Conservation (phyloP, 2,797 vertebrate genomes). For the Leuciscus waleckii region DNA sequence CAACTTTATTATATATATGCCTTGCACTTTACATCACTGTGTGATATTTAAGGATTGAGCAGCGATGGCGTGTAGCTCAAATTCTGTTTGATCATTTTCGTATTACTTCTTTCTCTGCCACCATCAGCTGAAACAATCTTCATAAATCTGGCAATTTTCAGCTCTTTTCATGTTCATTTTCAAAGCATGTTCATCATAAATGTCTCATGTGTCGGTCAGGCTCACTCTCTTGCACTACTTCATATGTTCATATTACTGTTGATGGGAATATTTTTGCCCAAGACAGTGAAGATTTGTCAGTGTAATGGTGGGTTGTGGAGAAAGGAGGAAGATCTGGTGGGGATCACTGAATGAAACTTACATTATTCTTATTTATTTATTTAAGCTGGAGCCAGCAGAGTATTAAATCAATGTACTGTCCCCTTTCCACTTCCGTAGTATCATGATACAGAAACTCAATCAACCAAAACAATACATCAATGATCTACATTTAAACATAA, state of each 20-base stretch:
- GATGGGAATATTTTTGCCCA: slow-evolving; percentile 14
- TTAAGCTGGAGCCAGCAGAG: neutral
- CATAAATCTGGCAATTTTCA: neutral
- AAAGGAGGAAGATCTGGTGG: neutral
- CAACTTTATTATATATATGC: neutral
- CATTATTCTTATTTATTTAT: slow-evolving; percentile 27
- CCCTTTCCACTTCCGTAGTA: neutral
- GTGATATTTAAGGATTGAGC: neutral
- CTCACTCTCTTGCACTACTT: slow-evolving; percentile 14
- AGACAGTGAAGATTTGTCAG: slow-evolving; percentile 1
- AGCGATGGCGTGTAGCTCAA: neutral
- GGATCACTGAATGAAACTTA: slow-evolving; percentile 26
- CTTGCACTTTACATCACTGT: neutral
- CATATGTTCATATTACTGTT: neutral
- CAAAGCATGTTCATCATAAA: neutral
- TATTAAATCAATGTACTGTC: slow-evolving; percentile 31
- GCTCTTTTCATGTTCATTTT: neutral
- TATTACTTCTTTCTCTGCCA: neutral
- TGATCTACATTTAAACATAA: neutral
- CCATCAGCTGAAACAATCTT: neutral
- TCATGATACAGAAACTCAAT: neutral
- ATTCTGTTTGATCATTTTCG: neutral
- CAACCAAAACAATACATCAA: neutral
- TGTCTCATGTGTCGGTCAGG: neutral
- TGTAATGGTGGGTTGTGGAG: slow-evolving; percentile 40